Base-by-base conservation (phyloP, 1,140 invertebrate genomes). In the Proctacanthus coquilletti region DNA sequence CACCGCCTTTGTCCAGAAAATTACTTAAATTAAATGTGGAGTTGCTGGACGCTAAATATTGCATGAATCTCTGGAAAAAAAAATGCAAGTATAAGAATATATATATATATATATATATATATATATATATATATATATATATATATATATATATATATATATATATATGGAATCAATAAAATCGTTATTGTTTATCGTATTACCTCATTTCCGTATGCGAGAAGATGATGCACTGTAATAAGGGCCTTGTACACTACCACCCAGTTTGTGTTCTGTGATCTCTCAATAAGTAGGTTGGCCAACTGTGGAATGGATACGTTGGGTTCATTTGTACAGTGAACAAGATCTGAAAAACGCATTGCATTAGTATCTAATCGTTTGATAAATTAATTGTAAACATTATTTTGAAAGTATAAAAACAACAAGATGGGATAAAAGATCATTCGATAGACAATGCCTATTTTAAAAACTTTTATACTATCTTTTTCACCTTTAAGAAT, bases 161-260 rank as follows among this genome's bases (percentile, higher is more conserved):
- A 25, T 25, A 25, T 8, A n/a, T 25, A 25, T 25, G 23, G 33
- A 14, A 17, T 32, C 31, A 4, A 11, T 30, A 44, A 44, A 52
- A 68, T n/a, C n/a, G n/a, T n/a, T n/a, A n/a, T n/a, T n/a, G n/a
- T n/a, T n/a, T n/a, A n/a, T n/a, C n/a, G n/a, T n/a, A n/a, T 75
- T 64, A 94, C 91, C 78, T 98, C 94, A 70, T 98, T 98, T 57
- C 95, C 95, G 73, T 97, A 98, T 57, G 94, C 96, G 75, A 98
- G 89, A 58, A 99, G 74, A 66, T 98, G 93, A 72, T 99, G 95
- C 46, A 95, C 91, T 34, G 94, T 98, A 54, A 98, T 89, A 36
- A 99, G 75, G 21, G 93, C 80, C 68, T 99, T 99, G 65, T 95
- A 98, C 25, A 98, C 93, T 19, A 98, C 92, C 40, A 96, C 87